A percentile compares a stretch with the other conserved stretches of the same genome.
Evolutionary conservation across 2,113 vertebrate species (phyloP).

Genomic region (Myanophis thanlyinensis): DNA sequence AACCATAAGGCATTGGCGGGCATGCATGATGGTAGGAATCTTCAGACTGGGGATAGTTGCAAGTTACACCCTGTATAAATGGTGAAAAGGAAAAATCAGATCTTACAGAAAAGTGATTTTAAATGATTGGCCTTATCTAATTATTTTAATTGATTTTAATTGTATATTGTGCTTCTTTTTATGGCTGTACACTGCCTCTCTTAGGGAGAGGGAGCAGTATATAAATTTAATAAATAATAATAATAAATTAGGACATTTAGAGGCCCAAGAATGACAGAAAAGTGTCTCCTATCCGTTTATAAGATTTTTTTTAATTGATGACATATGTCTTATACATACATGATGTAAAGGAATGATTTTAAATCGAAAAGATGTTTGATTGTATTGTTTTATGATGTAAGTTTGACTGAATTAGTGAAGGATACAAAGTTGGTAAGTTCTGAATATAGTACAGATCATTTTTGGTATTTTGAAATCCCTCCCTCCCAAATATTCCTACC

Average conservation of each 20-base stretch:
- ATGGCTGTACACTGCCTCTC: too few species aligned
- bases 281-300: not conserved
- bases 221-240: too few species aligned
- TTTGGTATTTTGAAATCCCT: not conserved
- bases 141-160: too few species aligned
- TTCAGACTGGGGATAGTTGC: not conserved
- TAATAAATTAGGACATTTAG: not conserved
- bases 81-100: not conserved
- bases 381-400: not conserved
- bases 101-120: too few species aligned
- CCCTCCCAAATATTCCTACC: not conserved
- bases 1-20: not conserved
- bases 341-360: not conserved
- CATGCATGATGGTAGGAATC: not conserved
- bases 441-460: not conserved
- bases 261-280: not conserved
- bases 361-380: not conserved
- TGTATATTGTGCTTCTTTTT: too few species aligned
- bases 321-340: not conserved
- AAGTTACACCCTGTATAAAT: not conserved
- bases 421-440: not conserved
- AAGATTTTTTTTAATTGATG: not conserved
- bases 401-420: not conserved
- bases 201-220: too few species aligned
- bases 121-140: too few species aligned